phyloP scores from a whole-genome alignment of 1,140 invertebrate genomes.

The Colletes gigas region DNA sequence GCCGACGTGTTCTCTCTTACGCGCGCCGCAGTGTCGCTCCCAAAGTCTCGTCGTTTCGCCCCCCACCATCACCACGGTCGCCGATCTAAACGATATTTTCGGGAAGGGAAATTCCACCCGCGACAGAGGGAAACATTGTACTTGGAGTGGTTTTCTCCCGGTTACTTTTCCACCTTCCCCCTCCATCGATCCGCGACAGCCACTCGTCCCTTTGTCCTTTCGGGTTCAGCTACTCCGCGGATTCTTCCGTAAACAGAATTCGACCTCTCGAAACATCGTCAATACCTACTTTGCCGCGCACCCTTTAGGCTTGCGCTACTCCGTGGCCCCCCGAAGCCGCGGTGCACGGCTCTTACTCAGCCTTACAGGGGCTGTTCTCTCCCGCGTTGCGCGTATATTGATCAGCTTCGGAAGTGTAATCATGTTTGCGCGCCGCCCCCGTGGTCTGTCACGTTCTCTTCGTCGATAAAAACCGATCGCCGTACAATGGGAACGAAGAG shows the following conservation, averaged over 20 bases:
- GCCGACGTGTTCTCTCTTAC: neutral
- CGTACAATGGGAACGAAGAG: neutral
- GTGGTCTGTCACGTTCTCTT: neutral
- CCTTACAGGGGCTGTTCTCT: slow-evolving; percentile 6
- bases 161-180: slow-evolving; percentile 18
- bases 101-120: slow-evolving; percentile 53
- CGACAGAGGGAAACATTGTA: slow-evolving; percentile 58
- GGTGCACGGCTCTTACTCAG: slow-evolving; percentile 26
- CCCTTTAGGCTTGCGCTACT: neutral
- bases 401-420: slow-evolving; percentile 37
- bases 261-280: slow-evolving; percentile 13
- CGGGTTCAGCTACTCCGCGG: neutral
- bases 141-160: slow-evolving; percentile 55
- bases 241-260: slow-evolving; percentile 46
- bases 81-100: slow-evolving; percentile 67
- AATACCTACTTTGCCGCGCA: slow-evolving; percentile 40
- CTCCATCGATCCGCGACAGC: neutral
- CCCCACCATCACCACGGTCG: slow-evolving; percentile 8
- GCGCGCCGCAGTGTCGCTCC: neutral
- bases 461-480: neutral
- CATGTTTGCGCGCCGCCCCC: neutral
- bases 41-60: slow-evolving; percentile 25
- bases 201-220: slow-evolving; percentile 10
- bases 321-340: neutral
- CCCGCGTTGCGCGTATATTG: slow-evolving; percentile 22